phyloP scores from a whole-genome alignment of 2,113 vertebrate species.

The Setophaga coronata region DNA sequence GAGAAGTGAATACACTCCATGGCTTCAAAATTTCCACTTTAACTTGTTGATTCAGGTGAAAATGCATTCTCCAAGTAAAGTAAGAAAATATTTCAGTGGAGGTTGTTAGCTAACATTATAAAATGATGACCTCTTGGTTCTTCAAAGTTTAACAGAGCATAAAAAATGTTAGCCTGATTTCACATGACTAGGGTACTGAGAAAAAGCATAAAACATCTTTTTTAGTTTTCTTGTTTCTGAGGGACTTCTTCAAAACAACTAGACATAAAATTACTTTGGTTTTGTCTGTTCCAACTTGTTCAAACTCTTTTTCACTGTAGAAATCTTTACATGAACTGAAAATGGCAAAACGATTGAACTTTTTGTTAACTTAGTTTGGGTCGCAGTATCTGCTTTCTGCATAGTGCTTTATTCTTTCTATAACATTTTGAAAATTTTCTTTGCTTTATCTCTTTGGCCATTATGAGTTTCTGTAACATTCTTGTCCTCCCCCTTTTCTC shows the following conservation, averaged over 20 bases:
- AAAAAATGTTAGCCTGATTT: neutral
- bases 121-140: neutral
- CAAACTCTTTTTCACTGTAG: neutral
- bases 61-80: neutral
- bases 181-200: neutral
- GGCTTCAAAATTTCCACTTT: neutral
- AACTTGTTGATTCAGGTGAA: neutral
- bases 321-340: neutral
- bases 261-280: neutral
- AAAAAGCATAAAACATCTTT: neutral
- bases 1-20: conserved; percentile 10
- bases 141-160: neutral
- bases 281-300: neutral
- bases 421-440: neutral
- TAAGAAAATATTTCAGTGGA: neutral
- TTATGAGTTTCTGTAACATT: neutral
- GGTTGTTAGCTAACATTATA: neutral
- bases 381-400: neutral
- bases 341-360: neutral
- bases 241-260: neutral
- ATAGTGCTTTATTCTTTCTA: neutral
- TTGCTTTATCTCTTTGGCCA: neutral
- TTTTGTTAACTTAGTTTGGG: neutral
- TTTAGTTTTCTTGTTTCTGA: neutral
- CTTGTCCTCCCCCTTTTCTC: neutral